Conservation (phyloP, 2,797 vertebrate genomes). For the Sciaenops ocellatus region DNA sequence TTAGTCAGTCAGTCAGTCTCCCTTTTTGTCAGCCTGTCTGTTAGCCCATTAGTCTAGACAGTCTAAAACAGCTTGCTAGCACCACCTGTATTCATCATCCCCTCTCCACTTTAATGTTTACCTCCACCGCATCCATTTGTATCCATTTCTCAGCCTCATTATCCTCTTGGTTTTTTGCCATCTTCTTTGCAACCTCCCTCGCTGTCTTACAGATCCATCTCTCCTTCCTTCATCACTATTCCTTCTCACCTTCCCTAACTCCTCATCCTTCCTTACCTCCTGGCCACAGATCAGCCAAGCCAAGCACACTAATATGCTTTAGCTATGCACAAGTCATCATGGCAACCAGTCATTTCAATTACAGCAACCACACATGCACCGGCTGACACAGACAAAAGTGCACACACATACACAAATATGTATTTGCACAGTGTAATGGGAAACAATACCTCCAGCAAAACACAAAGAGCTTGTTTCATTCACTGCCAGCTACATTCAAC, state of each 20-base stretch:
- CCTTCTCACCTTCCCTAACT: not conserved
- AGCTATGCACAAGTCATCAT: slow-evolving; percentile 69
- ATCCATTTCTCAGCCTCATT: slow-evolving; percentile 25
- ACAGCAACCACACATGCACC: slow-evolving; percentile 43
- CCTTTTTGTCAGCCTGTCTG: slow-evolving; percentile 53
- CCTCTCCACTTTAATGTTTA: slow-evolving; percentile 36
- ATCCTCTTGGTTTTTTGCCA: slow-evolving; percentile 31
- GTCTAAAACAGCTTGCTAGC: slow-evolving; percentile 53
- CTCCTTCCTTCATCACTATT: not conserved
- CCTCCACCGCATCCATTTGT: slow-evolving; percentile 22
- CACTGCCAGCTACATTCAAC: slow-evolving; percentile 71
- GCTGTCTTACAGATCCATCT: not conserved
- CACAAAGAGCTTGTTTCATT: slow-evolving; percentile 68
- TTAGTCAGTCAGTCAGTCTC: slow-evolving; percentile 37
- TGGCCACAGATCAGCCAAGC: slow-evolving; percentile 56
- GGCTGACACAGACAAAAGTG: not conserved
- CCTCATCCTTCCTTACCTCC: slow-evolving; percentile 36
- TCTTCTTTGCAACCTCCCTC: slow-evolving; percentile 8
- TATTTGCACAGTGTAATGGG: slow-evolving; percentile 34
- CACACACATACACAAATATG: slow-evolving; percentile 30
- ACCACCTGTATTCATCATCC: slow-evolving; percentile 55
- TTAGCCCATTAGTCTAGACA: slow-evolving; percentile 49
- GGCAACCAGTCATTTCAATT: slow-evolving; percentile 74
- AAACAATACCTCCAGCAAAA: slow-evolving; percentile 70
- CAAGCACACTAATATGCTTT: slow-evolving; percentile 70